Evolutionary conservation across 2,797 vertebrate genomes (phyloP).

Genomic region (Protosalanx chinensis): DNA sequence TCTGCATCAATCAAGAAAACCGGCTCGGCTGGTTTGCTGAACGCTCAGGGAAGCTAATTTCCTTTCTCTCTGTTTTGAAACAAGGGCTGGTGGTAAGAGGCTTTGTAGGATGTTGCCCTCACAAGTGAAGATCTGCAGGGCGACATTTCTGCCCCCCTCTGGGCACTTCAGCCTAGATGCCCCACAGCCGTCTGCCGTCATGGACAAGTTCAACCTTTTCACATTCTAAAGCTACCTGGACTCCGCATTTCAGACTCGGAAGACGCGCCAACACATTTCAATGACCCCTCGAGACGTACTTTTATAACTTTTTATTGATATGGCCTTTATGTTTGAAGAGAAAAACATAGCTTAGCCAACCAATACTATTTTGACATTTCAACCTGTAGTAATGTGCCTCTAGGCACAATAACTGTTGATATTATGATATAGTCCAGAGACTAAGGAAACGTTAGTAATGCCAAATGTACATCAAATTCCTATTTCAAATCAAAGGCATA

Average conservation of each 20-base stretch:
- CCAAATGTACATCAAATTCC: background rate
- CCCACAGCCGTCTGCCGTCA: conserved; percentile 25
- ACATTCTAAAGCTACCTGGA: conserved; percentile 39
- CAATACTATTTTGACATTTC: conserved; percentile 20
- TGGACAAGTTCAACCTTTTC: conserved; percentile 24
- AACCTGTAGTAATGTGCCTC: background rate
- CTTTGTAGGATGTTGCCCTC: conserved; percentile 56
- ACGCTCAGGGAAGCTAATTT: conserved; percentile 62
- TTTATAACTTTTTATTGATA: background rate
- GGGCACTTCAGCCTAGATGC: conserved; percentile 44
- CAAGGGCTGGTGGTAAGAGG: conserved; percentile 73
- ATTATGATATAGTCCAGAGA: background rate
- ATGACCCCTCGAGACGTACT: conserved; percentile 20
- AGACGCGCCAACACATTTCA: conserved; percentile 36
- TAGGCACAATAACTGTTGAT: background rate
- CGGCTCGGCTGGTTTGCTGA: conserved; percentile 15
- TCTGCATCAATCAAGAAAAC: conserved; percentile 28
- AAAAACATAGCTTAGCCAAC: conserved; percentile 26
- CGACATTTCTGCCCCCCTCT: conserved; percentile 29
- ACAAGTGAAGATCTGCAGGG: conserved; percentile 53
- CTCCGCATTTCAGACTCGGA: conserved; percentile 16
- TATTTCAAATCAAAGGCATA: conserved; percentile 1
- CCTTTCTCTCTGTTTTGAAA: conserved; percentile 71
- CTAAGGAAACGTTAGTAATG: background rate
- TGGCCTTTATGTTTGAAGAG: conserved; percentile 18